Conservation (phyloP, 1,140 invertebrate genomes). For the Aethina tumida region DNA sequence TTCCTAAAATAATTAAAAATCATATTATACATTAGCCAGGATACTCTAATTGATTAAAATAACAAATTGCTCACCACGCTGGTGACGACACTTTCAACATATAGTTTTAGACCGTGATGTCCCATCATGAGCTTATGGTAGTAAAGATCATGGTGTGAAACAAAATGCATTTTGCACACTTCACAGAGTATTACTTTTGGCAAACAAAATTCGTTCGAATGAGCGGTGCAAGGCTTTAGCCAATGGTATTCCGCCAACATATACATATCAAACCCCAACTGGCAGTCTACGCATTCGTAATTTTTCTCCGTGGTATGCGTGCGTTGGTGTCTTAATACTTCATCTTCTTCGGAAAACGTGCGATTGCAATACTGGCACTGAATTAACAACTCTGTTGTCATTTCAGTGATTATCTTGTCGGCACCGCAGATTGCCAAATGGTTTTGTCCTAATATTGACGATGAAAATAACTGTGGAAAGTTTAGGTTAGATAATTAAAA, state of each 20-base stretch:
- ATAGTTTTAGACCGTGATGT: conserved; percentile 31
- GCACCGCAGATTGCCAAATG: too few relatives aligned
- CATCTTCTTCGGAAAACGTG: conserved; percentile 39
- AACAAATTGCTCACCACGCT: not conserved
- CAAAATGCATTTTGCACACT: conserved; percentile 35
- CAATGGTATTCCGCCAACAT: conserved; percentile 42
- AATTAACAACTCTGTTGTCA: conserved; percentile 36
- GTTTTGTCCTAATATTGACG: too few relatives aligned
- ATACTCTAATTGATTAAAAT: too few relatives aligned
- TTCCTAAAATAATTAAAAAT: too few relatives aligned
- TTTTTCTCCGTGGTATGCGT: conserved; percentile 40
- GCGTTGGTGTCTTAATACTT: conserved; percentile 39
- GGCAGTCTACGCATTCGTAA: conserved; percentile 45
- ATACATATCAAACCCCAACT: conserved; percentile 39
- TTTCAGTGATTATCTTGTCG: conserved; percentile 25
- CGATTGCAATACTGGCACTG: conserved; percentile 50
- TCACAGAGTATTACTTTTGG: conserved; percentile 35
- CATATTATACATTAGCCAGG: too few relatives aligned
- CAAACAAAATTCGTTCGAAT: conserved; percentile 33
- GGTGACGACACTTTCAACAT: too few relatives aligned
- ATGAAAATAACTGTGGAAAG: too few relatives aligned
- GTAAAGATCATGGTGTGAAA: conserved; percentile 34
- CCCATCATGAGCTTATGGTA: conserved; percentile 35
- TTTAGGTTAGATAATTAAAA: too few relatives aligned
- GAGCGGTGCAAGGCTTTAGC: conserved; percentile 43